Evolutionary conservation across 1,140 invertebrate genomes (phyloP), one percentile per base, ranked within the genome.

Genomic region (Acromyrmex heyeri): DNA sequence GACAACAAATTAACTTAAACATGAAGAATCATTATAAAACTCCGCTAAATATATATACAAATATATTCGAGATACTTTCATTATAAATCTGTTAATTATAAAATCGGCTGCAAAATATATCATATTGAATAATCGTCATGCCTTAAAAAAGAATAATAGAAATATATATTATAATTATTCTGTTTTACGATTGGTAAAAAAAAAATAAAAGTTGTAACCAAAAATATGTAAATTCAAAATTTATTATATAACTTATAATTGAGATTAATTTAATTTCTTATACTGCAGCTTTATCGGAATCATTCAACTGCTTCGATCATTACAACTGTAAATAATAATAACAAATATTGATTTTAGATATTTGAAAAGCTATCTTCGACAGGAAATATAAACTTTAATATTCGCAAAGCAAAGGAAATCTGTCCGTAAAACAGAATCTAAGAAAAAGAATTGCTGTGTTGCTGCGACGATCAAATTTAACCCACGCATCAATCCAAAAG

Each of bases 361-460:
- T 24, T 69, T 69, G 6, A 79, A 69, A 55, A 55, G 12, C n/a
- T 67, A 48, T 79, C 76, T 38, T 79, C 0, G 30, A 34, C 30
- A 69, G 64, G 7, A 79, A 30, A 55, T 55, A 44, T 2, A 1
- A 8, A 24, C 30, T 67, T 79, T 69, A 57, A 69, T 8, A 53
- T 81, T 10, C 8, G 0, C 12, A 55, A 55, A 81, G 5, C 16
- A 70, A 70, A 81, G 50, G 10, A 70, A 70, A 62, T 70, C 21
- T 57, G 18, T 16, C 12, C 21, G 2, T 16, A 57, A 2, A 76
- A 2, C 4, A 70, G n/a, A 44, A 69, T 57, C 21, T 48, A 79
- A 81, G 38, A 65, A 67, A 53, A 69, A 57, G 21, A 70, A 70
- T 6, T 21, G 65, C 78, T 24, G 3, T 44, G n/a, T 5, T 50